Evolutionary conservation across 2,113 vertebrate genomes (phyloP), one percentile per base, ranked within the genome.

Genomic region (Marcusenius ussheri): DNA sequence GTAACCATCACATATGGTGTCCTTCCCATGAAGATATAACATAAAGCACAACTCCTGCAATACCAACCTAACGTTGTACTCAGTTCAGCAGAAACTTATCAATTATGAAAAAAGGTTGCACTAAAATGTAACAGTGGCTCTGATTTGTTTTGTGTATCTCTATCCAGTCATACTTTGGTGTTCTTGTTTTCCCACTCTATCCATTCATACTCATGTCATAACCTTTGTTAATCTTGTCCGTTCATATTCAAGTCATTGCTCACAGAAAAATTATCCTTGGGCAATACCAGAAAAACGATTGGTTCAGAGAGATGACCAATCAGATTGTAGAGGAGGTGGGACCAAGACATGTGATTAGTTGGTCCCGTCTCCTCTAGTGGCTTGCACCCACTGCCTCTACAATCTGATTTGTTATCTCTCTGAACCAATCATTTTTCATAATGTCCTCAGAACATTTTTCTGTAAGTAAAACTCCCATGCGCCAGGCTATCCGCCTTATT

Each of bases 241-340:
- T 70, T 27, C n/a, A 70, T 70, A 56, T 56, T 56, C 70, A 74
- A 3, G 4, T 74, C 31, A 35, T 74, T 27, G 27, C 31, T 56
- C 1, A 0, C 17, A 21, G 51, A 56, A 21, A 56, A 56, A 21
- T 2, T 0, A 0, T 56, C 51, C 19, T 56, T 21, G 19, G 0
- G 17, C 51, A 21, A 56, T 0, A 56, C 4, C 17, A 21, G 0
- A 53, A 53, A 19, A 19, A 19, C 0, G 1, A 53, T 53, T 53
- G 51, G 51, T 1, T 53, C 17, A 1, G 1, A 53, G 51, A 53
- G 51, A 19, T 19, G 0, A 53, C 51, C 17, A 53, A 53, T 56
- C 17, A 56, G 51, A 56, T 56, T 21, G 51, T 56, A 19, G 1
- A 1, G 51, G 17, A 56, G 4, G 19, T 56, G 17, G 17, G 51